Evolutionary conservation across 2,797 vertebrate genomes (phyloP).

Genomic region (Syngnathus acus): DNA sequence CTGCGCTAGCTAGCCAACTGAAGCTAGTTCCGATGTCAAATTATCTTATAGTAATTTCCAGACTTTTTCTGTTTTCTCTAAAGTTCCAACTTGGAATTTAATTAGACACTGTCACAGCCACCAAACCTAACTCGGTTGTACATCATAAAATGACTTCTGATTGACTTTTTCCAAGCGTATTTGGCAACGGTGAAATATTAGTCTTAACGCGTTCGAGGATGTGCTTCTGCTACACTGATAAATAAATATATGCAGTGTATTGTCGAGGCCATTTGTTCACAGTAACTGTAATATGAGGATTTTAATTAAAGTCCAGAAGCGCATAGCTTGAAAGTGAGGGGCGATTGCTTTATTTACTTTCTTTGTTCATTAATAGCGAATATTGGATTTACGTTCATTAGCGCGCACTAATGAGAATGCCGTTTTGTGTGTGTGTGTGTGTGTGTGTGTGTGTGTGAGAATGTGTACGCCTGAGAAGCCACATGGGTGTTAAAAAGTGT

Average conservation of each 20-base stretch:
- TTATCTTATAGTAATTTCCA: not conserved
- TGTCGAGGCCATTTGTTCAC: constrained; percentile 18
- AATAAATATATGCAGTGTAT: not conserved
- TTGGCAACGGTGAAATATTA: not conserved
- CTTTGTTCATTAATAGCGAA: constrained; percentile 41
- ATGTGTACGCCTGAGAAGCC: not conserved
- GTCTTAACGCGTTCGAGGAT: not conserved
- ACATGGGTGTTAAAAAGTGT: constrained; percentile 1
- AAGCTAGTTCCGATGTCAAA: not conserved
- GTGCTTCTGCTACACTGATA: not conserved
- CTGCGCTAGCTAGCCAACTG: too few species aligned
- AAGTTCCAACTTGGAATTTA: not conserved
- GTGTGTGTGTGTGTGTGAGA: not conserved
- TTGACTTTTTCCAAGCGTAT: not conserved
- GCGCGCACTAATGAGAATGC: constrained; percentile 39
- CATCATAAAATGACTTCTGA: not conserved
- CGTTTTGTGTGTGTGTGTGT: constrained; percentile 14
- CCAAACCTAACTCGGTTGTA: not conserved
- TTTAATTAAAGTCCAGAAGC: constrained; percentile 40
- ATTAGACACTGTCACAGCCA: not conserved
- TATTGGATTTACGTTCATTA: constrained; percentile 53
- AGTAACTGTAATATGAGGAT: constrained; percentile 14
- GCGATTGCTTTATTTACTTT: constrained; percentile 2
- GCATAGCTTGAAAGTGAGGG: not conserved
- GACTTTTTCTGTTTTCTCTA: not conserved